Conservation (phyloP, 2,797 vertebrate genomes). For the Anguilla pacifica region DNA sequence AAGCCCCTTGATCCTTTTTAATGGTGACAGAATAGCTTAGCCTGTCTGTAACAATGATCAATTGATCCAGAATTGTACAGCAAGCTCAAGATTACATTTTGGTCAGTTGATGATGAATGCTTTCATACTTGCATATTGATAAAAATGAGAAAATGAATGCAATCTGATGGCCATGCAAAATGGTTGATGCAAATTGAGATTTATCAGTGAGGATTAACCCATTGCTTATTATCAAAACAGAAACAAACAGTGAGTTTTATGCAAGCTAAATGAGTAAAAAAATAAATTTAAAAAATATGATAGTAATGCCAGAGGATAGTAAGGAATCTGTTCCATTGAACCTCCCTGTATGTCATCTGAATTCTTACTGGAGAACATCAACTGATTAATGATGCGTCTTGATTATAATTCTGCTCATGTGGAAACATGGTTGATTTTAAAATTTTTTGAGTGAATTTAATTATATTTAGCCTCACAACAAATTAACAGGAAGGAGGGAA, state of each 20-base stretch:
- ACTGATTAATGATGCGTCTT: slow-evolving; percentile 12
- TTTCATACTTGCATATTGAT: background rate
- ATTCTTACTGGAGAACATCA: slow-evolving; percentile 13
- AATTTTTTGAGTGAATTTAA: slow-evolving; percentile 6
- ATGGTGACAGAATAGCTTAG: background rate
- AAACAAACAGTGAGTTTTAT: background rate
- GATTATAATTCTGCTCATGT: slow-evolving; percentile 10
- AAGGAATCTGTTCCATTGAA: background rate
- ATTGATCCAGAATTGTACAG: background rate
- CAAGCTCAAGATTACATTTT: slow-evolving; percentile 4
- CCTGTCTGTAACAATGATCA: background rate
- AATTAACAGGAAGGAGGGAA: slow-evolving; percentile 19
- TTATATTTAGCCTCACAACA: slow-evolving; percentile 13
- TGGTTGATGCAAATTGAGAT: background rate
- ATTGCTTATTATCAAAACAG: background rate
- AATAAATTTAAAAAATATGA: background rate
- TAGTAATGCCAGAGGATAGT: background rate
- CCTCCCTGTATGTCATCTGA: background rate
- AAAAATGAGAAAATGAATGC: background rate
- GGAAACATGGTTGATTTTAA: slow-evolving; percentile 11
- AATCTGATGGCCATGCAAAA: background rate
- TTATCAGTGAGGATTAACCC: slow-evolving; percentile 4
- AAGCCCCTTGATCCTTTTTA: background rate
- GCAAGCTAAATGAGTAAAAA: background rate
- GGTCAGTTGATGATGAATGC: background rate